phyloP scores from a whole-genome alignment of 2,797 vertebrate genomes.

The Rousettus madagascariensis region DNA sequence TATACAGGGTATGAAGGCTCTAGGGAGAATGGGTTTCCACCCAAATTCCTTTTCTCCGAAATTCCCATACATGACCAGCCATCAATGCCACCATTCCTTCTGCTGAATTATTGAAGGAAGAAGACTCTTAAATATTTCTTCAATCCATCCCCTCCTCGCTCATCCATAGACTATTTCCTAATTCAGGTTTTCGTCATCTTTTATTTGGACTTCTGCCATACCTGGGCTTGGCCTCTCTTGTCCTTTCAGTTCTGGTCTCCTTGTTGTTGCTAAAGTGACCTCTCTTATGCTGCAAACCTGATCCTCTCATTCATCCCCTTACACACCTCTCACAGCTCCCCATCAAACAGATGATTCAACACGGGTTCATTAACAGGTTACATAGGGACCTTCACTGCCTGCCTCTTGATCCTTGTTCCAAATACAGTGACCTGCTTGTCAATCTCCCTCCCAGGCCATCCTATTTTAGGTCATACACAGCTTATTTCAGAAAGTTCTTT shows the following conservation, averaged over 20 bases:
- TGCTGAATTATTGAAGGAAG: background rate
- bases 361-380: background rate
- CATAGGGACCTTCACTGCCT: rapidly evolving
- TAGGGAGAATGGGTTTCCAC: background rate
- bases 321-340: rapidly evolving
- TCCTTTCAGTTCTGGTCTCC: background rate
- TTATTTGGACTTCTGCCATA: background rate
- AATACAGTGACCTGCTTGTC: background rate
- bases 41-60: background rate
- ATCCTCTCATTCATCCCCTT: rapidly evolving
- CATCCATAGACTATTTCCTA: background rate
- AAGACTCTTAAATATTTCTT: background rate
- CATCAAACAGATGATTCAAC: background rate
- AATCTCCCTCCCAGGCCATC: background rate
- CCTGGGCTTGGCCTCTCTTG: background rate
- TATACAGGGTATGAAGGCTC: rapidly evolving
- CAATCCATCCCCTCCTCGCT: background rate
- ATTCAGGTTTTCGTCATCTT: background rate
- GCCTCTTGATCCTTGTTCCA: background rate
- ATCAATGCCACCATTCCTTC: background rate
- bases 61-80: background rate
- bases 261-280: background rate
- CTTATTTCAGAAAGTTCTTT: background rate
- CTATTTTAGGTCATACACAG: background rate
- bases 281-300: background rate